Base-by-base conservation (phyloP, 2,888 invertebrate species). In the Hemithea aestivaria region DNA sequence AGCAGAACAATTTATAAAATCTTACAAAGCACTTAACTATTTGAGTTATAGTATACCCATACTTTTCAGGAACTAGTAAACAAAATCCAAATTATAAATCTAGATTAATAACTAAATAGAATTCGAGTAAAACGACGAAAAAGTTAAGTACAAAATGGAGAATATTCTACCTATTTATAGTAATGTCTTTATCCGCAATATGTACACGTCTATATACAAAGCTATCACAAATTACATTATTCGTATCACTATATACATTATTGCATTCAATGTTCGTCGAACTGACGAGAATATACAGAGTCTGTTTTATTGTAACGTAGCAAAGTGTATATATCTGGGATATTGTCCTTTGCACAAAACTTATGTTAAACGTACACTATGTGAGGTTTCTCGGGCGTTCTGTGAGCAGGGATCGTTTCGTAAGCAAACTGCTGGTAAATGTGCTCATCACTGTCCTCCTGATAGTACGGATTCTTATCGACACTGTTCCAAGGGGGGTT, bases 321-420 rank as follows among this genome's bases (percentile, higher is more conserved):
- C 69, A 73, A 75, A 69, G 68, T 70, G 64, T 69, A 71, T 66
- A 71, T 70, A 70, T 73, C 64, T 62, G 36, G 33, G 33, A 76
- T 67, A 77, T 72, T 72, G 79, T 81, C 72, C 72, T 69, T 74
- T 69, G 71, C 70, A 56, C 66, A 73, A 73, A 78, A 71, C 70
- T 76, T 83, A 66, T 82, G 87, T 87, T 88, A 89, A 62, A 89
- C 89, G 58, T 89, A 89, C 74, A 89, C 89, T 81, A 89, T 88
- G 73, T 89, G 89, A 43, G 89, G 88, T 70, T 88, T 87, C 60
- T 89, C 89, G 35, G 87, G 87, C 51, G 88, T 87, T 62, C 84
- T 74, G 59, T 88, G 88, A 43, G 80, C 85, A 45, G 88, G 87
- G 32, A 88, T 88, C 7, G 88, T 87, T 62, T 88, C 88, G 51